phyloP scores from a whole-genome alignment of 2,113 vertebrate genomes.

The Alexandromys fortis region DNA sequence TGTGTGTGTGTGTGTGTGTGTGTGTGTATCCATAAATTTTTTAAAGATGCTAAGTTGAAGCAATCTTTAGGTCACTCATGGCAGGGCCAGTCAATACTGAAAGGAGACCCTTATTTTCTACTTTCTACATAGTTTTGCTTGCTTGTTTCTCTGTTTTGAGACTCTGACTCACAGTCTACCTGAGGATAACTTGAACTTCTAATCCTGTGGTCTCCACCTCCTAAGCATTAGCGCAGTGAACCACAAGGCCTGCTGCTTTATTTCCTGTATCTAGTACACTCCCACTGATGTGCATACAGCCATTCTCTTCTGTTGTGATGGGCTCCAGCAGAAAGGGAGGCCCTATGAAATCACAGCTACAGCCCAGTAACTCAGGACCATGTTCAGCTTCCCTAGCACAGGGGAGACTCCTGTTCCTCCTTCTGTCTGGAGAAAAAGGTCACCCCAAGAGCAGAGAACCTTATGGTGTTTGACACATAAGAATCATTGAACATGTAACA shows the following conservation, averaged over 20 bases:
- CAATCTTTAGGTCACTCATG: background rate
- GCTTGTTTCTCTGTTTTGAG: background rate
- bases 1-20: background rate
- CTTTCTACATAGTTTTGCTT: background rate
- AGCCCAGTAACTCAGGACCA: background rate
- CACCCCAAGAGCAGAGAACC: background rate
- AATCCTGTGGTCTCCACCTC: too few relatives aligned
- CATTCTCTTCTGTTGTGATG: background rate
- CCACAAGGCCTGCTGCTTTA: background rate
- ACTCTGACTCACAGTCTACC: background rate
- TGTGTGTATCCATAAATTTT: background rate
- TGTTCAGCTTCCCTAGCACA: background rate
- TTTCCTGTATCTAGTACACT: background rate
- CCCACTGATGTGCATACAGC: background rate
- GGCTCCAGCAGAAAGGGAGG: background rate
- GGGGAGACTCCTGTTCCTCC: background rate
- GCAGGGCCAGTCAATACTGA: background rate
- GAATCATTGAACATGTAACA: background rate
- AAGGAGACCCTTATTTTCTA: background rate
- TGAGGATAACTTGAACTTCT: background rate
- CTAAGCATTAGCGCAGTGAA: background rate
- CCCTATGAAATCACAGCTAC: background rate
- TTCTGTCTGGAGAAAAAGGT: background rate
- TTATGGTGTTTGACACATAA: fast-evolving
- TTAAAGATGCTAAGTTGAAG: background rate